Base-by-base conservation (phyloP, 1,140 invertebrate species). In the Pararge aegeria region DNA sequence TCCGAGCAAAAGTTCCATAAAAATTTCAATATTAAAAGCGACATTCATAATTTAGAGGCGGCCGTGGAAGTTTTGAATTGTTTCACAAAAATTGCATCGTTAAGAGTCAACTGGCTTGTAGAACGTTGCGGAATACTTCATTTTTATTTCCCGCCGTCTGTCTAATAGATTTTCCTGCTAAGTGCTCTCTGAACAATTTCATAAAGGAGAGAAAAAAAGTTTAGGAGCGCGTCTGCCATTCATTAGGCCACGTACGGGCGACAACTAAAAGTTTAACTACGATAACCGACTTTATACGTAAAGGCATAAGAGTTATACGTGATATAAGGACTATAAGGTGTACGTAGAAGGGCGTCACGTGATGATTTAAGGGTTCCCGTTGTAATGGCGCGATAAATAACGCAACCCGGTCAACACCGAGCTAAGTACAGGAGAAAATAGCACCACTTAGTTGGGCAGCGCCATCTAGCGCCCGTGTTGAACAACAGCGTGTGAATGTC, bases 381-480 rank as follows among this genome's bases (percentile, higher is more conserved):
- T 61, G 73, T 88, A 89, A 89, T 89, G 86, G 86, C 63, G 78
- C 82, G 80, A 89, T 89, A 89, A 89, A 89, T 89, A 89, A 89
- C 75, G 63, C 72, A 89, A 89, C 75, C 61, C 72, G 79, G 85
- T 83, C 78, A 82, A 73, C 67, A 61, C 65, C 68, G 67, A 64
- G 61, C 71, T 74, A 73, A 75, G 68, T 70, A 70, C 64, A 65
- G 42, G 58, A 75, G 71, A 77, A 75, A 83, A 80, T 80, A 77
- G 78, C 70, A 71, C 71, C 78, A 82, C 79, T 84, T 84, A 89
- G 58, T 66, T 70, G 71, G 53, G 63, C 69, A 81, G 27, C 70
- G 82, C 80, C 86, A 89, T 83, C 86, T 87, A 83, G 75, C 70
- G 76, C 66, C 59, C 63, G 55, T 48, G 59, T 37, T 55, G 7